phyloP scores from a whole-genome alignment of 2,797 vertebrate species.

The Myiothlypis chrysogaster region DNA sequence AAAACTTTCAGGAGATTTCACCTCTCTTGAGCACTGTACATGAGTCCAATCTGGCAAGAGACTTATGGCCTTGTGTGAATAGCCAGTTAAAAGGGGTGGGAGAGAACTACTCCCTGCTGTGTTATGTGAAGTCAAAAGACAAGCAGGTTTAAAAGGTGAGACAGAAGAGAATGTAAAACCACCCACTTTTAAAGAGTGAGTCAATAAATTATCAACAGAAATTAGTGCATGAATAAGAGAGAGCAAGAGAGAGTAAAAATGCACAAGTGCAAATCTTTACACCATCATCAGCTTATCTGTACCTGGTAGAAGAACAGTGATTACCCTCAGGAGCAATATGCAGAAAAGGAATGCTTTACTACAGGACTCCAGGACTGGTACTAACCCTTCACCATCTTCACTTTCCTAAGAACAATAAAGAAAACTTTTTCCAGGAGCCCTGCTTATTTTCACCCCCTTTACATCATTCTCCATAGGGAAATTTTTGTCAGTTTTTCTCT shows the following conservation, averaged over 20 bases:
- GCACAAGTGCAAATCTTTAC: neutral
- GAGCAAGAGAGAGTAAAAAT: neutral
- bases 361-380: neutral
- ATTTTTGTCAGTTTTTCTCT: neutral
- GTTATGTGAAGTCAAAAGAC: neutral
- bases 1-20: neutral
- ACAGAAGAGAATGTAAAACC: neutral
- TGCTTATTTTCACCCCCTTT: neutral
- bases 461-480: neutral
- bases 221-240: neutral
- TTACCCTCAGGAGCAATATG: neutral
- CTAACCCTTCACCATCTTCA: neutral
- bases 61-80: neutral
- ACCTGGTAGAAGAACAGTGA: neutral
- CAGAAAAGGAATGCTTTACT: neutral
- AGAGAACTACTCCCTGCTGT: neutral
- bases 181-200: neutral
- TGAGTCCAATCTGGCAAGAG: neutral
- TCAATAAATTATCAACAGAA: neutral
- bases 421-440: neutral
- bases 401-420: neutral
- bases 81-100: neutral
- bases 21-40: neutral
- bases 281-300: neutral
- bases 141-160: neutral